Conservation (phyloP, 2,113 vertebrate species). For the Macaca mulatta region DNA sequence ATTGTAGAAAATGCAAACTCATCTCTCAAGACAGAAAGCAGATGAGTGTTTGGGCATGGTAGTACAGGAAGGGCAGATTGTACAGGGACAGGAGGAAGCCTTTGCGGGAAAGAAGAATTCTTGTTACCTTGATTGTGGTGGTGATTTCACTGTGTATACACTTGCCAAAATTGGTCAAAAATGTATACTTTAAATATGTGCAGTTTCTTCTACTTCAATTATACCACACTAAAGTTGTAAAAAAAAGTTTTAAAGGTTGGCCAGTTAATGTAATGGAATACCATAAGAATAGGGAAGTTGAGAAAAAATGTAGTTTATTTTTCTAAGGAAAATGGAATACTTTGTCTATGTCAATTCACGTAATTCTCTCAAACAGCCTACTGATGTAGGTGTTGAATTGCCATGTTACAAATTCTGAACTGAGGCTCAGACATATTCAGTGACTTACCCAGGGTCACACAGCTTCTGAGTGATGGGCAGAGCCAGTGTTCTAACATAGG, state of each 20-base stretch:
- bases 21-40: not conserved
- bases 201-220: not conserved
- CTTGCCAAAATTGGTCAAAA: not conserved
- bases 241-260: too few relatives aligned
- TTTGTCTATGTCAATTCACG: not conserved
- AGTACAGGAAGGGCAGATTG: not conserved
- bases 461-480: not conserved
- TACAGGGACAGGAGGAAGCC: not conserved
- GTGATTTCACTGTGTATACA: not conserved
- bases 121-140: not conserved
- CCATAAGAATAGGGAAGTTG: not conserved
- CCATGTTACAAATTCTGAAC: not conserved
- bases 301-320: not conserved
- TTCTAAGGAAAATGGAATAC: not conserved
- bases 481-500: not conserved
- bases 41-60: not conserved
- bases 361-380: not conserved
- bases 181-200: not conserved
- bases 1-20: constrained; percentile 12
- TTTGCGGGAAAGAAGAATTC: not conserved
- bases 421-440: not conserved
- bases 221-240: not conserved
- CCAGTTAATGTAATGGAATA: not conserved
- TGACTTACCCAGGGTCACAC: not conserved
- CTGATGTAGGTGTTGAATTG: not conserved